phyloP scores from a whole-genome alignment of 2,113 vertebrate species.

The Tragelaphus scriptus region DNA sequence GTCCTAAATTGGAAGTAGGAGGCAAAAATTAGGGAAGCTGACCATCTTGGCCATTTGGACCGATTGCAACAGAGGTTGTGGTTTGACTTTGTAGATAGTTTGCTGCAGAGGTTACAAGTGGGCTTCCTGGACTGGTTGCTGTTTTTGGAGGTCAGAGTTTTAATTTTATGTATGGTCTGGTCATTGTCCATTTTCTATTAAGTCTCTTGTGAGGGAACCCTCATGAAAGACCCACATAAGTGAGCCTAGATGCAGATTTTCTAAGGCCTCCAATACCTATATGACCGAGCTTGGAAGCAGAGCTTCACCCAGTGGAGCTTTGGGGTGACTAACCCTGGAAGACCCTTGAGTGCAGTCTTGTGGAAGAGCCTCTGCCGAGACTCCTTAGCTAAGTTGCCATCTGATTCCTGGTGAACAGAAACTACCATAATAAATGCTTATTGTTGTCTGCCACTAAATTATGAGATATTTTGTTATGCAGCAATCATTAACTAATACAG shows the following conservation, averaged over 20 bases:
- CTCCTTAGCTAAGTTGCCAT: neutral
- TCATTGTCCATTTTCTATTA: neutral
- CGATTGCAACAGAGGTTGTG: neutral
- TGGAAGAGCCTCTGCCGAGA: neutral
- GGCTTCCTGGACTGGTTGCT: neutral
- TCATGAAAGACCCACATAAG: neutral
- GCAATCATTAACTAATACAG: neutral
- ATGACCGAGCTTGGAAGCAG: neutral
- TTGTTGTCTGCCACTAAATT: neutral
- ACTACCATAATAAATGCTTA: neutral
- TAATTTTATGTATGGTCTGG: neutral
- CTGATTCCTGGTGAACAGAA: neutral
- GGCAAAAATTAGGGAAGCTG: neutral
- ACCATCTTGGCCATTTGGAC: neutral
- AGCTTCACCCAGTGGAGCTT: neutral
- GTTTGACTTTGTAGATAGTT: neutral
- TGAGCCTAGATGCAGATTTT: neutral
- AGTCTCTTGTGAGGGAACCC: neutral
- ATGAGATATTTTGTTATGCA: neutral
- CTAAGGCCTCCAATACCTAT: neutral
- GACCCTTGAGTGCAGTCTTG: neutral
- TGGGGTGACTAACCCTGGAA: neutral
- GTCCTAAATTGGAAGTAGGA: neutral
- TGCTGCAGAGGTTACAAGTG: neutral
- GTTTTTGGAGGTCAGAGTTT: neutral